These are phyloP conservation scores for Petroica traversi DNA, from an alignment of 2,113 vertebrate species.

Conservation along the genomic window DNA sequence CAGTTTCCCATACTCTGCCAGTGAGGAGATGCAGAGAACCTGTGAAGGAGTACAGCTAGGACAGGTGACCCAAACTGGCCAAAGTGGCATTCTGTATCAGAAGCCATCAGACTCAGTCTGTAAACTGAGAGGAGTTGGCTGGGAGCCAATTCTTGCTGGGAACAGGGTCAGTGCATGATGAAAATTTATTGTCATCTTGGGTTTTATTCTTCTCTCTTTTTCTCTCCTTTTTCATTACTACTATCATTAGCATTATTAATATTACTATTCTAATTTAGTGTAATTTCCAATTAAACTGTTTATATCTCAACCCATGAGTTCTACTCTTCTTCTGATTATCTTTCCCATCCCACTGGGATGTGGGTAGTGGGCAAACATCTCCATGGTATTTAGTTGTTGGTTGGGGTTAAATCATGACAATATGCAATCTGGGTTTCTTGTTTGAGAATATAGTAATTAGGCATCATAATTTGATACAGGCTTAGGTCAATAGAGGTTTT, in stretches of 20 bases:
- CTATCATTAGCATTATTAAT: neutral
- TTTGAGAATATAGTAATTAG: neutral
- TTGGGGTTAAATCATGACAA: neutral
- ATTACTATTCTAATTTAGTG: neutral
- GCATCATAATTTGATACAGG: neutral
- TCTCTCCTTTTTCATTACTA: neutral
- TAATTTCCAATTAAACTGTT: neutral
- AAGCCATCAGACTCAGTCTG: neutral
- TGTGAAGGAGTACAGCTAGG: neutral
- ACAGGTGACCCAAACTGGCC: neutral
- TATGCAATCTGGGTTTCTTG: neutral
- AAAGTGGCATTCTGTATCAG: neutral
- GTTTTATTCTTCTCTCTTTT: neutral
- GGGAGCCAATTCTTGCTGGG: neutral
- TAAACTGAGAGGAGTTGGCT: neutral
- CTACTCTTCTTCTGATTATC: neutral
- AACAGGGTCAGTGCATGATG: accelerated
- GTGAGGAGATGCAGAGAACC: neutral
- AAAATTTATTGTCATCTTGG: neutral
- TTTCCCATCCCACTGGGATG: neutral
- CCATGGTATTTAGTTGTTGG: neutral
- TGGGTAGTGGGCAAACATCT: neutral
- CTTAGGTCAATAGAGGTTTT: neutral
- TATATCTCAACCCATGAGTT: neutral
- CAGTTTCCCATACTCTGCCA: neutral